Evolutionary conservation across 1,140 invertebrate species (phyloP), one percentile per base, ranked within the genome.

Genomic region (Euura lappo): DNA sequence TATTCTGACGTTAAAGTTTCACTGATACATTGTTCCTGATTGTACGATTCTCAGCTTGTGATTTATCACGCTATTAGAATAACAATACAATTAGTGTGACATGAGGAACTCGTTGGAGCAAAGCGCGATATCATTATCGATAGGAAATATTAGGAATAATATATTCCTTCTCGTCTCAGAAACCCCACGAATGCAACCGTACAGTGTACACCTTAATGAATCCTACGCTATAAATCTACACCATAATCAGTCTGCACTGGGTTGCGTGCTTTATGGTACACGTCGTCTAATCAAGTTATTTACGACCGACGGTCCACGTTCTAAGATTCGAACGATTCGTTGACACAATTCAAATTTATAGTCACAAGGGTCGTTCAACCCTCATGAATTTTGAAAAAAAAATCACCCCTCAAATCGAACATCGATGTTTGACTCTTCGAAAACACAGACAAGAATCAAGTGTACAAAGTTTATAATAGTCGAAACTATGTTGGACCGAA

Each of bases 221-320:
- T 76, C 28, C 28, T 28, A 74, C 74, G 65, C 74, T 74, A 78
- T 75, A 77, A 78, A 80, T 79, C 76, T 78, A 70, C 74, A 67
- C 72, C 70, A 64, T 69, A 47, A 70, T 67, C 66, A 28, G 69
- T 70, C 51, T 70, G 11, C 46, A 66, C 69, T 11, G 68, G 45
- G 71, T 76, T 76, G 75, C 75, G 74, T 76, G 73, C 69, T 60
- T 71, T 60, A 8, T 60, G 28, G 51, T 60, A n/a, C 51, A n/a
- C 51, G 51, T 60, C 51, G 51, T 60, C 8, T 60, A 60, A 60
- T 60, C 51, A 60, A 60, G 51, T 60, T 60, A 60, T 60, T 60
- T 60, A 60, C 51, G 51, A 60, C 51, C 51, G 51, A n/a, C 51
- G 8, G 51, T 60, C 8, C 13, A 60, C 51, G 8, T n/a, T n/a